phyloP scores from a whole-genome alignment of 2,113 vertebrate genomes.

The Glaucidium brasilianum region DNA sequence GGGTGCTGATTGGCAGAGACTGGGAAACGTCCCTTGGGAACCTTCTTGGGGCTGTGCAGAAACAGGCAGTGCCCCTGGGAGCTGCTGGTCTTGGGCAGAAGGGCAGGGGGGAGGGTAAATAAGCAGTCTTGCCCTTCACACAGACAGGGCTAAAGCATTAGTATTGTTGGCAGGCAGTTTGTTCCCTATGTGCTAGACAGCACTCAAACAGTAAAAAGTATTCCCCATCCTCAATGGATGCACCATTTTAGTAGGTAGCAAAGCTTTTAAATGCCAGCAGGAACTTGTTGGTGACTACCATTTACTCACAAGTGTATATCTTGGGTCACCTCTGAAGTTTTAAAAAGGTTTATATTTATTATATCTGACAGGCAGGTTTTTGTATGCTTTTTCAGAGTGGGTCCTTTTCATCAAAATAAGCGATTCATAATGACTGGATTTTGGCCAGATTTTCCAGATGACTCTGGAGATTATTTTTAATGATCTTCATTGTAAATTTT shows the following conservation, averaged over 20 bases:
- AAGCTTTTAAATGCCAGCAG: conserved; percentile 35
- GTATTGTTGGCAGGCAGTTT: not conserved
- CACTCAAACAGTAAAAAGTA: not conserved
- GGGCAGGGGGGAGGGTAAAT: not conserved
- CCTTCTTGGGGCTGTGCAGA: not conserved
- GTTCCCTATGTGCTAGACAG: conserved; percentile 37
- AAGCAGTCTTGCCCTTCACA: not conserved
- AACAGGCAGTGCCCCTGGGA: accelerated
- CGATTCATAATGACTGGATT: not conserved
- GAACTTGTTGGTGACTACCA: not conserved
- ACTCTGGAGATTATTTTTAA: not conserved
- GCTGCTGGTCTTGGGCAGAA: accelerated
- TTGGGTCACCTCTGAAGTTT: conserved; percentile 27
- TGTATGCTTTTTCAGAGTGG: not conserved
- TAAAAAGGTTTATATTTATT: not conserved
- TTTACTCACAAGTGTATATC: not conserved
- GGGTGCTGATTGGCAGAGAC: not conserved
- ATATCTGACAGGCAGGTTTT: not conserved
- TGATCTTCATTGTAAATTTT: not conserved
- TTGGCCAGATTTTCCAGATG: not conserved
- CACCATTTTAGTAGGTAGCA: not conserved
- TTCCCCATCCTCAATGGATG: not conserved
- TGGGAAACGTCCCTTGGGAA: not conserved
- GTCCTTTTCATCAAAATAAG: not conserved
- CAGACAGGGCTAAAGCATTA: not conserved